phyloP scores from a whole-genome alignment of 1,140 invertebrate species.

The Limonius californicus region DNA sequence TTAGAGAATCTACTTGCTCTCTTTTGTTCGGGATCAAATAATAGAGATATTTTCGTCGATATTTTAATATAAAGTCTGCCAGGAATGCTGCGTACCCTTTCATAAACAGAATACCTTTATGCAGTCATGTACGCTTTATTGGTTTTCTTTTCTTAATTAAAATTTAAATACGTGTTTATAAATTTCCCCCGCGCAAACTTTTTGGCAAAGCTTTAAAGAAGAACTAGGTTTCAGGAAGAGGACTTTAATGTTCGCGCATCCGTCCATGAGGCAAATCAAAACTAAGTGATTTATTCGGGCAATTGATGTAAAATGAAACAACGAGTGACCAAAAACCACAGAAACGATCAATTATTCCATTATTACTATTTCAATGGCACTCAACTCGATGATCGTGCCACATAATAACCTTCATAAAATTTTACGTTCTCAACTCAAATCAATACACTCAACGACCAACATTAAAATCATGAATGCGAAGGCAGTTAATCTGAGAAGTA shows the following conservation, averaged over 20 bases:
- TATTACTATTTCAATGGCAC: no score
- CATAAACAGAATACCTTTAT: constrained; percentile 22
- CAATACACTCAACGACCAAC: constrained; percentile 28
- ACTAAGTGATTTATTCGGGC: no score
- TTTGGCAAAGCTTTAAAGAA: no score
- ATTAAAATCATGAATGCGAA: constrained; percentile 31
- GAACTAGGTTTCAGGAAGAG: no score
- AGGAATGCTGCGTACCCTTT: constrained; percentile 21
- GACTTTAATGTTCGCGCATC: no score
- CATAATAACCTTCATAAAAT: constrained; percentile 39
- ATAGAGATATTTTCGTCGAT: constrained; percentile 17
- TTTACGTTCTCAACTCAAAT: constrained; percentile 37
- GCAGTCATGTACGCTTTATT: constrained; percentile 20
- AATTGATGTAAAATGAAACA: constrained; percentile 5
- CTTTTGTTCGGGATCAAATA: constrained; percentile 12
- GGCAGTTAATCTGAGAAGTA: constrained; percentile 22
- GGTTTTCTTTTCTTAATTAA: constrained; percentile 21
- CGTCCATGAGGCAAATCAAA: no score
- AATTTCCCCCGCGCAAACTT: no score
- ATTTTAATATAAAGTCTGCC: constrained; percentile 21
- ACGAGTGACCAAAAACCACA: constrained; percentile 27
- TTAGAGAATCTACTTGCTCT: constrained; percentile 15
- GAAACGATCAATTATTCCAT: constrained; percentile 38
- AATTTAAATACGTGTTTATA: constrained; percentile 10
- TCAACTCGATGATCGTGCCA: constrained; percentile 35